These are phyloP conservation scores for Morus bassanus DNA, from an alignment of 2,797 vertebrate species.

Conservation along the genomic window DNA sequence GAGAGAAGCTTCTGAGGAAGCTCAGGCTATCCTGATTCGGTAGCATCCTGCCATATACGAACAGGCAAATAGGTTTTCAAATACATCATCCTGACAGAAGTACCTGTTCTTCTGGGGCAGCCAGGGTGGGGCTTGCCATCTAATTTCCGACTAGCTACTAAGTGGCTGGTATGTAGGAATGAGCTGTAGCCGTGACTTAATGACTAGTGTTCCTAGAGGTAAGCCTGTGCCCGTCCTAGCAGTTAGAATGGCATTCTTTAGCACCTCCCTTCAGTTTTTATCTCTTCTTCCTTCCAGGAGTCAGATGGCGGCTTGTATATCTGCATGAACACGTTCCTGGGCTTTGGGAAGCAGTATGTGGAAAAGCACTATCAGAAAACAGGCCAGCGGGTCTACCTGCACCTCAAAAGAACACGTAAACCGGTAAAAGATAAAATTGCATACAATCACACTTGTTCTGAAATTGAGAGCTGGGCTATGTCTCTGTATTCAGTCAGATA, in stretches of 20 bases:
- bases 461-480: background rate
- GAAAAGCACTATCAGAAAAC: conserved; percentile 88
- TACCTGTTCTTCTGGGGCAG: background rate
- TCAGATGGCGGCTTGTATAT: conserved; percentile 94
- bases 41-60: background rate
- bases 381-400: conserved; percentile 92
- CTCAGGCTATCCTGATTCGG: background rate
- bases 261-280: background rate
- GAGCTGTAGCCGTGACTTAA: background rate
- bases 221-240: background rate
- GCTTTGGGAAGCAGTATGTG: conserved; percentile 93
- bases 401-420: conserved; percentile 91
- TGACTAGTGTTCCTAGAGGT: background rate
- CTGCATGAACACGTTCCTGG: conserved; percentile 98
- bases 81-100: background rate
- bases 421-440: conserved; percentile 55
- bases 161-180: background rate
- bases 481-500: background rate
- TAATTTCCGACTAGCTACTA: background rate
- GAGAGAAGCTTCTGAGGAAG: background rate
- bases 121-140: background rate
- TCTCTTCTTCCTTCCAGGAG: conserved; percentile 77
- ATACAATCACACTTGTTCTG: fast-evolving
- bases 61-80: background rate
- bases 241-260: background rate